Evolutionary conservation across 2,113 vertebrate genomes (phyloP).

Genomic region (Strix aluco): DNA sequence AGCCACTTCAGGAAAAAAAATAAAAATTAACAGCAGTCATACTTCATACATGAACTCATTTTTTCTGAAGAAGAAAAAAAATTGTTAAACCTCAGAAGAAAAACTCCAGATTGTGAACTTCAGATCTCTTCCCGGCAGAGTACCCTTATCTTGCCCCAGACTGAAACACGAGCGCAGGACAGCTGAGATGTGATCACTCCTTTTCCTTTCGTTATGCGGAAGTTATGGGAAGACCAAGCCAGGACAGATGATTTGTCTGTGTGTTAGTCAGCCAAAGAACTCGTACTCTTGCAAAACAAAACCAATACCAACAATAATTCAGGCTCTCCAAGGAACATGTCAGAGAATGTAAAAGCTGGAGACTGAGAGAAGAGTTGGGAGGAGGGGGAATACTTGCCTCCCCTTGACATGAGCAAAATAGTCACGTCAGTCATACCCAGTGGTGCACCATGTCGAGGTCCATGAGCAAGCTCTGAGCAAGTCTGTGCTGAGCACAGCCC

Average conservation of each 20-base stretch:
- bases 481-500: neutral
- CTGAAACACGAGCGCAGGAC: neutral
- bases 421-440: neutral
- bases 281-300: slow-evolving; percentile 43
- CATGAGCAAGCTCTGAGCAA: neutral
- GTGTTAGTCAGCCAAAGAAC: slow-evolving; percentile 26
- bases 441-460: neutral
- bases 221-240: neutral
- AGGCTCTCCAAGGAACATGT: neutral
- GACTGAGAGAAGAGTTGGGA: neutral
- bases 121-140: neutral
- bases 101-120: neutral
- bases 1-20: neutral
- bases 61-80: neutral
- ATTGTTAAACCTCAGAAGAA: neutral
- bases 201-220: neutral
- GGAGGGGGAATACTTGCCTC: neutral
- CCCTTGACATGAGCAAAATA: neutral
- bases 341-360: neutral
- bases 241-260: slow-evolving; percentile 12
- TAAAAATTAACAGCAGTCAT: neutral
- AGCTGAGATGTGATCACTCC: neutral
- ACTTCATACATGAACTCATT: neutral
- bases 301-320: slow-evolving; percentile 25
- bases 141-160: neutral